These are phyloP conservation scores for Argyrosomus regius DNA, from an alignment of 2,797 vertebrate genomes.

Conservation along the genomic window DNA sequence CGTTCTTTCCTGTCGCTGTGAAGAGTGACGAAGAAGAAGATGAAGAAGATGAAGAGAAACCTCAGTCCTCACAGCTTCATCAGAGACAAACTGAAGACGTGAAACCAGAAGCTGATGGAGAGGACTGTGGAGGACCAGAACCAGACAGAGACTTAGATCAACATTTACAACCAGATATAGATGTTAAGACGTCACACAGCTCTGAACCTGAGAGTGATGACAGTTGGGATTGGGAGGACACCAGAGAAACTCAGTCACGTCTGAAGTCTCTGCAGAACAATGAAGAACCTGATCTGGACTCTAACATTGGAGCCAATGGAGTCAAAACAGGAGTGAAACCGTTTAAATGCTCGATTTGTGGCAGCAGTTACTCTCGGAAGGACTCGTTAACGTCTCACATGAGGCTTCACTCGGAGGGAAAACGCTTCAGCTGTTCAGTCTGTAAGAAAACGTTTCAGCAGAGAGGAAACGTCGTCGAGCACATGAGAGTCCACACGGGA, in stretches of 20 bases:
- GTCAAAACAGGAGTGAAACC: too few relatives aligned
- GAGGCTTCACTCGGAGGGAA: too few relatives aligned
- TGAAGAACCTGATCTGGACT: too few relatives aligned
- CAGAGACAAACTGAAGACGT: background rate
- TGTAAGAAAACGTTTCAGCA: background rate
- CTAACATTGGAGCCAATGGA: too few relatives aligned
- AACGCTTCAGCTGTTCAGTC: background rate
- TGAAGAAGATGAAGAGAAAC: too few relatives aligned
- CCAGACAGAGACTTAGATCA: background rate
- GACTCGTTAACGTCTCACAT: too few relatives aligned
- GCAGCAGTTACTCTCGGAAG: too few relatives aligned
- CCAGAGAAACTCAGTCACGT: too few relatives aligned
- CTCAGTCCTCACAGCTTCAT: background rate
- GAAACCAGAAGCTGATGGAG: background rate
- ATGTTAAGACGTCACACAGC: background rate
- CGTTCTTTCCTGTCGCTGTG: too few relatives aligned
- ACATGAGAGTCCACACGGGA: background rate
- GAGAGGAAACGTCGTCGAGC: background rate
- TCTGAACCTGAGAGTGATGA: background rate
- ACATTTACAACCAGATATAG: background rate
- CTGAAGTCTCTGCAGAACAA: too few relatives aligned
- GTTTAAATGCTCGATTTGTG: too few relatives aligned
- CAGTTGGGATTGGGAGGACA: background rate
- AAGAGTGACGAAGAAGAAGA: too few relatives aligned
- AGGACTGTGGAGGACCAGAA: slow-evolving; percentile 1